Percentiles rank a stretch among this genome's conserved stretches.
Conservation (phyloP, 2,888 invertebrate genomes). For the Stenolophus ochropezus region DNA sequence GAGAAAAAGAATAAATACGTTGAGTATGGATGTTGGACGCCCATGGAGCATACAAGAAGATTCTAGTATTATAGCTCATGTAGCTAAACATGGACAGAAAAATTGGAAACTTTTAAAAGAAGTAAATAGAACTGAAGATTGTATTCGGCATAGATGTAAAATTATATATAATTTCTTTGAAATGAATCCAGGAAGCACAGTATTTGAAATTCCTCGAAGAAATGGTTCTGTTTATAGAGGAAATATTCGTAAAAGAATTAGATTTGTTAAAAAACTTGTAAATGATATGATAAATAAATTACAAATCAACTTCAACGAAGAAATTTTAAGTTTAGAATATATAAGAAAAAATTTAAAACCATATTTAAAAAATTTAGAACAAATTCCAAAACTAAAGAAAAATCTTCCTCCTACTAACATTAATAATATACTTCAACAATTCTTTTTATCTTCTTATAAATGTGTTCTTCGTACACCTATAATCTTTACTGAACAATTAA, state of each 20-base stretch:
- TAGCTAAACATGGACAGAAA: constrained; percentile 73
- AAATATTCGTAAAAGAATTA: constrained; percentile 66
- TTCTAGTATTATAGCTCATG: constrained; percentile 75
- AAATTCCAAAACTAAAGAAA: neutral
- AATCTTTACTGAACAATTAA: constrained; percentile 27
- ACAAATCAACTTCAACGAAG: neutral
- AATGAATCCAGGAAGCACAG: constrained; percentile 72
- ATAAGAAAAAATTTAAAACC: neutral
- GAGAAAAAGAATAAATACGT: constrained; percentile 74
- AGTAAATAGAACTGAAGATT: constrained; percentile 76
- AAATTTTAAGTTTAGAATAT: neutral
- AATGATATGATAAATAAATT: constrained; percentile 62
- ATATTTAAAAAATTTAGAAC: neutral
- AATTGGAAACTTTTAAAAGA: constrained; percentile 75
- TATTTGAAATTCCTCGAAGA: constrained; percentile 72
- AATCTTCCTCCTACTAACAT: neutral
- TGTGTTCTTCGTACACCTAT: constrained; percentile 16
- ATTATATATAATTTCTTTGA: constrained; percentile 76
- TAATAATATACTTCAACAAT: constrained; percentile 45
- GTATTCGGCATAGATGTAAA: constrained; percentile 78
- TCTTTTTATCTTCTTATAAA: constrained; percentile 64
- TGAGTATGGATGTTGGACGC: constrained; percentile 71
- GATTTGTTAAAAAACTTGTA: constrained; percentile 63
- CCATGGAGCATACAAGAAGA: constrained; percentile 81
- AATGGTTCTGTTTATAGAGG: constrained; percentile 63